Base-by-base conservation (phyloP, 1,140 invertebrate species). In the Episyrphus balteatus region DNA sequence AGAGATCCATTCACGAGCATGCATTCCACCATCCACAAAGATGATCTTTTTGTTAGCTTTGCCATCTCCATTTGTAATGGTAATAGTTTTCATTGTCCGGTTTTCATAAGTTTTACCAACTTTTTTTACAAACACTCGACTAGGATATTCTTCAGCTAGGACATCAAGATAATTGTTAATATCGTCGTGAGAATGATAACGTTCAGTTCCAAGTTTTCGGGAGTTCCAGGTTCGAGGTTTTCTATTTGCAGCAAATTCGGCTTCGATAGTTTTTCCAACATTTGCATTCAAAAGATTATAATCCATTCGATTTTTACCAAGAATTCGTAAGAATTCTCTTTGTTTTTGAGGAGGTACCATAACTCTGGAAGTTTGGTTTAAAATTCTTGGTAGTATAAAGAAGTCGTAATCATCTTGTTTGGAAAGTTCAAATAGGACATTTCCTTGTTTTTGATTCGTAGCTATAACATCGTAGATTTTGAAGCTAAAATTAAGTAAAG, bases 1-100 rank as follows among this genome's bases (percentile, higher is more conserved):
- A 0, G 80, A 72, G 32, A 83, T 75, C 82, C 83, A 86, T 69
- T 86, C 82, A 41, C 82, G 68, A 0, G 81, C 80, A 61, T 86
- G 82, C 7, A 75, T 68, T 9, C 69, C 73, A 19, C 71, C 73
- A 42, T 78, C 75, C 18, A 76, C 69, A 0, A 78, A 55, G 33
- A 77, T 73, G 0, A 75, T 67, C 5, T 71, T 73, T 49, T 78
- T 77, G n/a, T 60, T 62, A 3, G 57, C n/a, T 10, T 52, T 42
- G 5, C 47, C 42, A 50, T 60, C 56, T 2, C 58, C 59, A 44
- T 67, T 71, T 5, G 75, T 75, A 36, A 78, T 75, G 8, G 66
- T 72, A 26, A 78, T 52, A n/a, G 70, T 73, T 50, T 73, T 74
- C 36, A 78, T 58, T 31, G 68, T 67, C 5, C 75, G 64, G 5